Evolutionary conservation across 2,797 vertebrate genomes (phyloP).

Genomic region (Coranthus polyacanthus): DNA sequence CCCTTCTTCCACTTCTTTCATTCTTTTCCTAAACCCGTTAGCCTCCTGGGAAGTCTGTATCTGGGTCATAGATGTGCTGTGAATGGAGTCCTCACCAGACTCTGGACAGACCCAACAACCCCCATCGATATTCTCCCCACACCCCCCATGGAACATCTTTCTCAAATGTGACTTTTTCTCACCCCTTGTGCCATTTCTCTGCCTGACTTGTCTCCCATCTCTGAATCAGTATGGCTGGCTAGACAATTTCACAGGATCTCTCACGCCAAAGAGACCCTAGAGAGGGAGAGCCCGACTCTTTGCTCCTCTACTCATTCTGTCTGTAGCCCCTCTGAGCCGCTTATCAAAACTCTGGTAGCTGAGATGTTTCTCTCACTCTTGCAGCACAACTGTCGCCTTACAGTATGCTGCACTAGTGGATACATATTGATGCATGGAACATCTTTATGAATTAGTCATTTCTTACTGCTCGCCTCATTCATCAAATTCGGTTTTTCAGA

Average conservation of each 20-base stretch:
- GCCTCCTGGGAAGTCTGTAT: constrained; percentile 79
- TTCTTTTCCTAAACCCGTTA: constrained; percentile 66
- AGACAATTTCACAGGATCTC: constrained; percentile 78
- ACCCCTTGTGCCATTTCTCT: constrained; percentile 73
- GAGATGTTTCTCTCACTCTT: constrained; percentile 62
- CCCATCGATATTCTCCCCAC: constrained; percentile 72
- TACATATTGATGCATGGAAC: constrained; percentile 69
- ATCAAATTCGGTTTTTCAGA: constrained; percentile 78
- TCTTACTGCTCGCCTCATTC: constrained; percentile 73
- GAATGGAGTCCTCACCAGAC: constrained; percentile 75
- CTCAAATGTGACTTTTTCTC: constrained; percentile 71
- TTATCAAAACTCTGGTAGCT: constrained; percentile 70
- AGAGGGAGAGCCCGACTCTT: constrained; percentile 69
- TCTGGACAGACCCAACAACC: constrained; percentile 62
- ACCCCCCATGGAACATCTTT: constrained; percentile 64
- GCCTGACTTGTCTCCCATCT: constrained; percentile 73
- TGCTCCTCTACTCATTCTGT: constrained; percentile 57
- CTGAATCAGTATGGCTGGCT: constrained; percentile 75
- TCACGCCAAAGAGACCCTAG: constrained; percentile 74
- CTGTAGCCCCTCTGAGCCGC: constrained; percentile 62
- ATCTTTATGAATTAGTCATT: constrained; percentile 84
- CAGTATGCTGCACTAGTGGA: constrained; percentile 60
- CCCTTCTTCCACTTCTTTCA: constrained; percentile 68
- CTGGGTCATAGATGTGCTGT: constrained; percentile 82
- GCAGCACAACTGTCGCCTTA: constrained; percentile 50